Evolutionary conservation across 2,113 vertebrate genomes (phyloP), one percentile per base, ranked within the genome.

Genomic region (Leucosticte australis): DNA sequence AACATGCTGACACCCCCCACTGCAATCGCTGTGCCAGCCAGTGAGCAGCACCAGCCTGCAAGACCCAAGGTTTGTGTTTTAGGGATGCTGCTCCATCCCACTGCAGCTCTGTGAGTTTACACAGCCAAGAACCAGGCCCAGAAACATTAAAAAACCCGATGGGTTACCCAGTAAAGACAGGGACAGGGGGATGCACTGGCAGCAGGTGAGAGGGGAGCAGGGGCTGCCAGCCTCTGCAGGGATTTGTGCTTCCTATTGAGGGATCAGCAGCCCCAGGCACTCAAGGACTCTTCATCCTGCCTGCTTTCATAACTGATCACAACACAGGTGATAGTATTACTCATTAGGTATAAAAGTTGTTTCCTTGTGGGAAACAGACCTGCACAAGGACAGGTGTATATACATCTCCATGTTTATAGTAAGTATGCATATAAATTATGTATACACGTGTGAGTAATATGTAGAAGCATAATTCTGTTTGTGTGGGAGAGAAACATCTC

Each of bases 381-480:
- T 75, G 33, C 41, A 47, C 18, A 14, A 63, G 42, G 64, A 68
- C 4, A 1, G 47, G 47, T 88, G 22, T 69, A 53, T 41, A 80
- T 78, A 63, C 39, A 35, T 64, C 39, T 70, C 44, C 31, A 20
- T 89, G 91, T 95, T 92, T 94, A 65, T 53, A 65, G 63, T 70
- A 57, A 65, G 59, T 24, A 65, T 83, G 46, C 31, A 15, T 69
- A 49, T 89, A 49, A 80, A 87, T 94, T 81, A 77, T 41, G 18
- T 62, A 50, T 87, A 74, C 59, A 74, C 35, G 59, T 88, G 75
- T 90, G 92, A 88, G 79, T 92, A 74, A 89, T 90, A 89, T 21
- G 50, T 73, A 74, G 47, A 53, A 87, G 77, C 39, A 28, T 73
- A 69, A 65, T 62, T 89, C 62, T 76, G 71, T 79, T 76, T 39